Evolutionary conservation across 2,888 invertebrate species (phyloP), one percentile per base, ranked within the genome.

Genomic region (Deroplatys truncata): DNA sequence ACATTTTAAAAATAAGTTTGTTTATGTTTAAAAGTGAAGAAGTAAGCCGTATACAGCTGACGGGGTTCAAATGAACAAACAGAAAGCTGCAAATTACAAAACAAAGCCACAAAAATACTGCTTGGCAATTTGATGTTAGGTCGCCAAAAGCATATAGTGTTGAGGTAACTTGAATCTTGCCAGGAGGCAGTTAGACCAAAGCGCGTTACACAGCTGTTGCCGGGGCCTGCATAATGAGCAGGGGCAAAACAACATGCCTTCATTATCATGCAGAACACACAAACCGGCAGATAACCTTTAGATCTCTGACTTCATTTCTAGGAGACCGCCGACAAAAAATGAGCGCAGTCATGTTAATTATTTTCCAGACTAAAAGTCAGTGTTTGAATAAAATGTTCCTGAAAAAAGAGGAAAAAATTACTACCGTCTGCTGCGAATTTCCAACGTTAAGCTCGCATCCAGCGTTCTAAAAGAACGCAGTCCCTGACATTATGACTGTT

Each of bases 171-270:
- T 25, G 56, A 72, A 72, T 72, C 56, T 72, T 72, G 56, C 56
- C 56, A 72, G 56, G 56, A 20, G 56, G 56, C 56, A 72, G 56
- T 72, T 72, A 31, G 83, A 35, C 82, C 87, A 28, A 15, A 31
- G n/a, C 82, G 56, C 87, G 83, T 87, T 87, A 83, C 89, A 85
- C 89, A 89, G 89, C 89, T 89, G 89, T 89, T 89, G 85, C 89
- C 82, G 20, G 85, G 89, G 72, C 82, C 35, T 90, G 90, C 90
- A 89, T 89, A 88, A 89, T 89, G 90, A 90, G 90, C 82, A 88
- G 83, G 88, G 82, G 88, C 88, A 84, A 20, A 43, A 83, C 85
- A n/a, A 83, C 86, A 89, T 89, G 86, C 35, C 86, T 89, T 90
- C 90, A 90, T 90, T 89, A 90, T 84, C 88, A 90, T 89, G 86